phyloP scores from a whole-genome alignment of 2,888 invertebrate genomes.

The Mythimna impura region DNA sequence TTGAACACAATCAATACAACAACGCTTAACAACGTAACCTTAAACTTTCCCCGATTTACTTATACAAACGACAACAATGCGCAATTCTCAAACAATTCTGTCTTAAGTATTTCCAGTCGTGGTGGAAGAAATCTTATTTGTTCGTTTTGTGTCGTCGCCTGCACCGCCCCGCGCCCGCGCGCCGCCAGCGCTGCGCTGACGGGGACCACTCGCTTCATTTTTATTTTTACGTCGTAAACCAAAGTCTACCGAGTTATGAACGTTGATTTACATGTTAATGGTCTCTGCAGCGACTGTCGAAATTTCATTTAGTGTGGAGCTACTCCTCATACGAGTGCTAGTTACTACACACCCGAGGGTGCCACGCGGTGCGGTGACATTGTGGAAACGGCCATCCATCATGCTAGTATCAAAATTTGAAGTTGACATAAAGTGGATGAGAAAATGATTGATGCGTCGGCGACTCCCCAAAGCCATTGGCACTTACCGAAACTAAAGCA shows the following conservation, averaged over 20 bases:
- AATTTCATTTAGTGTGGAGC: constrained; percentile 61
- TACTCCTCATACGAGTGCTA: constrained; percentile 53
- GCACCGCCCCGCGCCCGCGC: constrained; percentile 63
- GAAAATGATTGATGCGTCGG: constrained; percentile 87
- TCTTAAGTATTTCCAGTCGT: constrained; percentile 80
- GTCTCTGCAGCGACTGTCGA: constrained; percentile 55
- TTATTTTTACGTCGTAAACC: constrained; percentile 81
- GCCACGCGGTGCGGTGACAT: constrained; percentile 67
- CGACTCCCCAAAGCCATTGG: constrained; percentile 76
- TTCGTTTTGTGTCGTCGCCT: constrained; percentile 84
- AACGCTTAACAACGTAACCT: constrained; percentile 52
- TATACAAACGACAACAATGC: constrained; percentile 79
- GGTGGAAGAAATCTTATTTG: constrained; percentile 80
- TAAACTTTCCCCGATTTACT: constrained; percentile 65
- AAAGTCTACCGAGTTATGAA: constrained; percentile 78
- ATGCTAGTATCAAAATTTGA: constrained; percentile 87
- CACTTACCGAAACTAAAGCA: constrained; percentile 72
- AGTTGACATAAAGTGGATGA: constrained; percentile 89
- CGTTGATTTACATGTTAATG: constrained; percentile 81
- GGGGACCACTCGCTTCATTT: constrained; percentile 73
- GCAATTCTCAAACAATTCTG: constrained; percentile 79
- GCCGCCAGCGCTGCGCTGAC: constrained; percentile 66
- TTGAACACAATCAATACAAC: constrained; percentile 33
- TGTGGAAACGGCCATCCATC: constrained; percentile 83
- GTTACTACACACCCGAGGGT: constrained; percentile 63